phyloP scores from a whole-genome alignment of 1,140 invertebrate species.

The Papilio aristodemus region DNA sequence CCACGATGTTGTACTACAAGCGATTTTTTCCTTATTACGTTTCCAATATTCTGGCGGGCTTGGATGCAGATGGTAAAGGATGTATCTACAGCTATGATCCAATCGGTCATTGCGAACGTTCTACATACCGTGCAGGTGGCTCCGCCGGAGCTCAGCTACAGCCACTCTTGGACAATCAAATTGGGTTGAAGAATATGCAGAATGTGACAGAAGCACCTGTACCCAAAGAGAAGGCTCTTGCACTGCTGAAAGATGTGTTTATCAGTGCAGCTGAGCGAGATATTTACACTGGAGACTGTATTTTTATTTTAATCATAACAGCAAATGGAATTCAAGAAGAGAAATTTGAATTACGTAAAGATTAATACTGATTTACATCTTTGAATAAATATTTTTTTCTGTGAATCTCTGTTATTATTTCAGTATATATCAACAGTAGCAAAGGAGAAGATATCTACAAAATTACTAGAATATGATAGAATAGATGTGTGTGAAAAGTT shows the following conservation, averaged over 20 bases:
- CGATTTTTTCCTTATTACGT: conserved; percentile 99
- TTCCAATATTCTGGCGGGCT: conserved; percentile 95
- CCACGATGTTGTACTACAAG: conserved; percentile 97
- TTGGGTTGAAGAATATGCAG: conserved; percentile 93
- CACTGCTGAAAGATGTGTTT: conserved; percentile 96
- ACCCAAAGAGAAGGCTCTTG: conserved; percentile 89
- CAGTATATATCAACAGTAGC: not conserved
- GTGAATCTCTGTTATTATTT: conserved; percentile 39
- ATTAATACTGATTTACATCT: conserved; percentile 82
- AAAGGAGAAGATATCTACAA: too few relatives aligned
- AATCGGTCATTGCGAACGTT: conserved; percentile 94
- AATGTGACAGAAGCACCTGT: conserved; percentile 83
- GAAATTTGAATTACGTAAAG: conserved; percentile 86
- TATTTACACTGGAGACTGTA: conserved; percentile 97
- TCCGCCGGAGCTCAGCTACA: conserved; percentile 90
- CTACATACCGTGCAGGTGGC: conserved; percentile 91
- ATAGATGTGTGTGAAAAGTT: too few relatives aligned
- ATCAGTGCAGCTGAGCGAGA: conserved; percentile 98
- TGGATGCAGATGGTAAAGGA: conserved; percentile 93
- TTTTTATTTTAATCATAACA: conserved; percentile 94
- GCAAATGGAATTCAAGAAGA: conserved; percentile 90
- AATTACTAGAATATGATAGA: too few relatives aligned
- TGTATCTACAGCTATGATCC: conserved; percentile 98
- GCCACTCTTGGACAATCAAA: conserved; percentile 93
- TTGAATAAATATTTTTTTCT: conserved; percentile 51